Evolutionary conservation across 2,113 vertebrate species (phyloP).

Genomic region (Candoia aspera): DNA sequence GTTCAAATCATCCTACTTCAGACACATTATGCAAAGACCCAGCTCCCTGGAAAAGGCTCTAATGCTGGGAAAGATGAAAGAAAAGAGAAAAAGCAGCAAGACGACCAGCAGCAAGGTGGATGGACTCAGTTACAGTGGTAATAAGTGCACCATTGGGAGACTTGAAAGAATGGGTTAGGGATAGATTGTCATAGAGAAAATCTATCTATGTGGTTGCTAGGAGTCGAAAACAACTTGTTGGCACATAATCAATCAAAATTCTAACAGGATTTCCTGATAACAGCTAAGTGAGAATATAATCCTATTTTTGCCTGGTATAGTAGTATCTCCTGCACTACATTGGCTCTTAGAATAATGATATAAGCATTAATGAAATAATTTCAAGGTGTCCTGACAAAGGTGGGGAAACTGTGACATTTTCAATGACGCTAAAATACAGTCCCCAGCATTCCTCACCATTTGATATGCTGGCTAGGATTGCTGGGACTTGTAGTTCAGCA

Average conservation of each 20-base stretch:
- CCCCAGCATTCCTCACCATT: neutral
- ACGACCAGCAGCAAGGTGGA: neutral
- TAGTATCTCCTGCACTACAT: neutral
- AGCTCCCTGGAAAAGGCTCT: neutral
- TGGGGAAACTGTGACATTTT: neutral
- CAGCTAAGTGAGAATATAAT: neutral
- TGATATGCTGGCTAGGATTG: neutral
- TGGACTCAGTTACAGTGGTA: neutral
- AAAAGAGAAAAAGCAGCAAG: neutral
- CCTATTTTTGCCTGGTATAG: neutral
- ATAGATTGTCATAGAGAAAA: neutral
- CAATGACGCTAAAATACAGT: neutral
- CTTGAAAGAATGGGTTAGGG: neutral
- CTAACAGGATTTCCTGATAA: neutral
- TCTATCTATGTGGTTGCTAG: neutral
- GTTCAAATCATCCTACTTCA: neutral
- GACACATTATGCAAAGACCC: neutral
- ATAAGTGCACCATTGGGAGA: neutral
- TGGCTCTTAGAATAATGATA: neutral
- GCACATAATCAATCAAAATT: neutral
- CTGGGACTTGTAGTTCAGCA: neutral
- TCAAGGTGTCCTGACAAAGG: neutral
- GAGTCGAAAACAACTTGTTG: neutral
- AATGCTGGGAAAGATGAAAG: neutral
- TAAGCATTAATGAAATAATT: neutral